Percentiles rank a stretch among this genome's conserved stretches.
phyloP scores from a whole-genome alignment of 2,113 vertebrate species.

The Anhinga anhinga region DNA sequence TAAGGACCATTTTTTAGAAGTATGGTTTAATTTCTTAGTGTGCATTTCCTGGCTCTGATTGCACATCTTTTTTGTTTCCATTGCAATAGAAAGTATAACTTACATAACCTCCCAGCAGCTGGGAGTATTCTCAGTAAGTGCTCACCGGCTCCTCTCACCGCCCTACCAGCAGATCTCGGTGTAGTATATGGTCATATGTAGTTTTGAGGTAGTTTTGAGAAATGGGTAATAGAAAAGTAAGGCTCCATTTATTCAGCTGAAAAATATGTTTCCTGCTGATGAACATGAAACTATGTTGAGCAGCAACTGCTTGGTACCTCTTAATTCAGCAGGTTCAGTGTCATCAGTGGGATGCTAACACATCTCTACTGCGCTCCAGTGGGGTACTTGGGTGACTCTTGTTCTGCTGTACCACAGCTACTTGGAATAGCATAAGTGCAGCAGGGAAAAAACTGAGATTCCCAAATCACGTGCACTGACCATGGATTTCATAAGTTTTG shows the following conservation, averaged over 20 bases:
- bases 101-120: not conserved
- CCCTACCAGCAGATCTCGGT: not conserved
- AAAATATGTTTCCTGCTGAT: not conserved
- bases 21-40: not conserved
- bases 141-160: not conserved
- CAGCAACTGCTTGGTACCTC: not conserved
- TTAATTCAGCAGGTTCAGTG: not conserved
- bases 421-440: not conserved
- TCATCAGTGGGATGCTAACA: not conserved
- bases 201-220: not conserved
- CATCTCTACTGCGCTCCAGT: not conserved
- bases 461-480: not conserved
- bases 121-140: not conserved
- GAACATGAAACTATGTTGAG: not conserved
- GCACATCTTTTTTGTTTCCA: not conserved
- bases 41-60: not conserved
- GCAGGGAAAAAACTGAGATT: not conserved
- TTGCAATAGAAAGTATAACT: not conserved
- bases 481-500: not conserved
- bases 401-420: not conserved
- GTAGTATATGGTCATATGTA: not conserved
- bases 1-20: not conserved
- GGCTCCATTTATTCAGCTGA: not conserved
- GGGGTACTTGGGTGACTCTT: not conserved
- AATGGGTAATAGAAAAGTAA: not conserved